These are phyloP conservation scores for Nasonia longicornis DNA, from an alignment of 1,140 invertebrate species.

Conservation along the genomic window DNA sequence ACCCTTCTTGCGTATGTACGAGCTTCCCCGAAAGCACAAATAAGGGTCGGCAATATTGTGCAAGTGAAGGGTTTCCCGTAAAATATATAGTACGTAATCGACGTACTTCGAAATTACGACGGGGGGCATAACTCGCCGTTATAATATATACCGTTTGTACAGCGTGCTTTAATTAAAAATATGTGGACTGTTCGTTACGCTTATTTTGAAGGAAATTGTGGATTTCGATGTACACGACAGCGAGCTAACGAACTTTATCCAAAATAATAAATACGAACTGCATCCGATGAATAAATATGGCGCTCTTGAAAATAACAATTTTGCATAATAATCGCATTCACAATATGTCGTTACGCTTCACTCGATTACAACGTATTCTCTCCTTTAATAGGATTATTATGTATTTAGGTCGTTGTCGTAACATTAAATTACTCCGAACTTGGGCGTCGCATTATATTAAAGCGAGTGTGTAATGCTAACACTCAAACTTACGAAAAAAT, in stretches of 20 bases:
- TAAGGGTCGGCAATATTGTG: neutral
- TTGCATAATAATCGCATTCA: constrained; percentile 31
- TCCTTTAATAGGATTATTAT: constrained; percentile 40
- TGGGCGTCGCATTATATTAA: neutral
- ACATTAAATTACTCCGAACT: constrained; percentile 28
- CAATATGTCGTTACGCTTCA: constrained; percentile 31
- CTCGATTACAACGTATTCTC: constrained; percentile 35
- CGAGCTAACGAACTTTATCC: no score
- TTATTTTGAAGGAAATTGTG: neutral
- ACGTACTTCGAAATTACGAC: neutral
- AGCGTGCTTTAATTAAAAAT: neutral
- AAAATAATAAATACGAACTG: neutral
- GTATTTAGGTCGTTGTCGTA: constrained; percentile 37
- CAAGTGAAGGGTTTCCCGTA: neutral
- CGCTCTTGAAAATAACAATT: constrained; percentile 15
- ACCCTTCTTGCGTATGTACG: neutral
- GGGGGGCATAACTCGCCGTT: neutral
- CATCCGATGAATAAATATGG: neutral
- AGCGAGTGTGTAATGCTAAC: neutral
- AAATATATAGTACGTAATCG: neutral
- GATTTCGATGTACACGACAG: neutral
- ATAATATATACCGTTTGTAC: neutral
- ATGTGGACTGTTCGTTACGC: neutral
- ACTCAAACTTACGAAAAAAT: neutral
- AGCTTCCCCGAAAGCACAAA: neutral